Evolutionary conservation across 2,113 vertebrate species (phyloP).

Genomic region (Datnioides undecimradiatus): DNA sequence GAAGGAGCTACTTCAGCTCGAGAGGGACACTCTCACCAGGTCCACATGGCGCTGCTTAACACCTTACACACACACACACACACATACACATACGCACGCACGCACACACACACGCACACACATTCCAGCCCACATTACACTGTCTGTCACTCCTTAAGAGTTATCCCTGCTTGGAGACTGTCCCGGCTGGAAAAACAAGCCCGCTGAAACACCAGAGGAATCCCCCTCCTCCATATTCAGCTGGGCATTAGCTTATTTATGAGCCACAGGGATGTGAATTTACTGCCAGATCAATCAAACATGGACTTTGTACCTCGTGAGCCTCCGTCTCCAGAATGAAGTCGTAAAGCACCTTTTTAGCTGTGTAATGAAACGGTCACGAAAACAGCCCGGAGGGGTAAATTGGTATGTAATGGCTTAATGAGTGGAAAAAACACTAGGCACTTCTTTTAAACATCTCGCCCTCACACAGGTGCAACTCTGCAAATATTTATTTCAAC

Average conservation of each 20-base stretch:
- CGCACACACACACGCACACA: constrained; percentile 42
- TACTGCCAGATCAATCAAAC: constrained; percentile 82
- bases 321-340: constrained; percentile 66
- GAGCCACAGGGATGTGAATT: constrained; percentile 77
- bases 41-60: constrained; percentile 82
- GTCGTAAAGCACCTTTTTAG: constrained; percentile 81
- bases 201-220: constrained; percentile 68
- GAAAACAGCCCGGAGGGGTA: constrained; percentile 70
- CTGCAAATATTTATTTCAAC: not conserved
- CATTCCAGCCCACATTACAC: constrained; percentile 79
- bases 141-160: constrained; percentile 80
- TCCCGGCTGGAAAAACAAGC: constrained; percentile 79
- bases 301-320: constrained; percentile 66
- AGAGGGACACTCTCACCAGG: constrained; percentile 76
- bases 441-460: not conserved
- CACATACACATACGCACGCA: constrained; percentile 42
- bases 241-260: constrained; percentile 82
- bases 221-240: constrained; percentile 77
- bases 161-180: constrained; percentile 82
- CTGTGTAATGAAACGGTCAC: constrained; percentile 76
- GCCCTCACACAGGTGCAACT: constrained; percentile 33
- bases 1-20: constrained; percentile 89
- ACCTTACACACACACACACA: constrained; percentile 12
- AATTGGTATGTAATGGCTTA: constrained; percentile 74
- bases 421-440: constrained; percentile 24